A percentile compares a stretch with the other conserved stretches of the same genome.
Evolutionary conservation across 2,888 invertebrate species (phyloP).

Genomic region (Lydus trimaculatus): DNA sequence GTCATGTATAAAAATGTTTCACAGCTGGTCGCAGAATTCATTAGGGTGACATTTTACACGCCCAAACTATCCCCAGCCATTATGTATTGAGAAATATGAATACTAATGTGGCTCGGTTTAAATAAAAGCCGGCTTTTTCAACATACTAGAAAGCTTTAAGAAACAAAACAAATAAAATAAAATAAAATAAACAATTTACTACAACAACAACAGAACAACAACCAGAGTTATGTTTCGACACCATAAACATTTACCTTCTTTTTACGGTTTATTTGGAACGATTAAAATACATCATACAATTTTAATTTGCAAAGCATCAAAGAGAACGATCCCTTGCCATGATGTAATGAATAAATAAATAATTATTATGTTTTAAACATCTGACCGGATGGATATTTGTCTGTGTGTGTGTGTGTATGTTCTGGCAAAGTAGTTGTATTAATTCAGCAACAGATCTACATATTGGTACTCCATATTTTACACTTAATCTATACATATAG

Average conservation of each 20-base stretch:
- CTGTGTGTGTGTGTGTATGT: too few species aligned
- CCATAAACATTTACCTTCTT: conserved; percentile 17
- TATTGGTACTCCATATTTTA: background rate
- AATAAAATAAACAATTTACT: conserved; percentile 1
- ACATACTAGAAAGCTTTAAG: conserved; percentile 19
- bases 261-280: conserved; percentile 9
- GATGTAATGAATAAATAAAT: conserved; percentile 17
- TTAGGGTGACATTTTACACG: conserved; percentile 55
- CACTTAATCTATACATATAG: background rate
- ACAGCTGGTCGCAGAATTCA: conserved; percentile 56
- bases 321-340: conserved; percentile 13
- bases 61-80: conserved; percentile 52
- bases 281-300: background rate
- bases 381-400: conserved; percentile 31
- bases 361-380: conserved; percentile 15
- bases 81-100: conserved; percentile 54
- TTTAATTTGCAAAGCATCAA: conserved; percentile 7
- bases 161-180: background rate
- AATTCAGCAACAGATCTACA: conserved; percentile 14
- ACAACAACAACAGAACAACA: background rate
- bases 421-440: conserved; percentile 20
- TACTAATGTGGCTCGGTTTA: conserved; percentile 48
- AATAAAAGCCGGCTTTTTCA: conserved; percentile 28
- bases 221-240: conserved; percentile 24
- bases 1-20: conserved; percentile 52